Conservation (phyloP, 2,113 vertebrate genomes). For the Malurus melanocephalus region DNA sequence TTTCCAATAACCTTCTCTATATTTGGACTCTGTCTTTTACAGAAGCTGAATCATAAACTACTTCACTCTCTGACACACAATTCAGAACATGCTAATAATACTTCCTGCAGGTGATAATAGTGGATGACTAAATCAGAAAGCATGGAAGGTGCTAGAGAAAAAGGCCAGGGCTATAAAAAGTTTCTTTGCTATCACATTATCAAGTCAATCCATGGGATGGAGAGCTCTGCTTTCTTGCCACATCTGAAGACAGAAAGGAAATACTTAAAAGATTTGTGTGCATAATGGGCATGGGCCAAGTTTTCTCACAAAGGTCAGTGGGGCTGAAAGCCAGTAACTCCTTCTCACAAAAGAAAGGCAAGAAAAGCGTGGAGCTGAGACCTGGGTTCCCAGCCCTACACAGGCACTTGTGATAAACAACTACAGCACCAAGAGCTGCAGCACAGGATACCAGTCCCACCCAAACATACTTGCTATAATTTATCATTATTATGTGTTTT, state of each 20-base stretch:
- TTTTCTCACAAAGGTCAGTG: neutral
- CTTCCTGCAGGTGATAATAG: neutral
- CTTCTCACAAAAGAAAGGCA: neutral
- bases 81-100: neutral
- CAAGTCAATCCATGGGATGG: neutral
- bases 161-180: neutral
- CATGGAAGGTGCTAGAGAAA: neutral
- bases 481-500: neutral
- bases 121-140: neutral
- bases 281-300: neutral
- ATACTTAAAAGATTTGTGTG: neutral
- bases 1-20: conserved; percentile 3
- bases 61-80: neutral
- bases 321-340: neutral
- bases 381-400: neutral
- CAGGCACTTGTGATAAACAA: neutral
- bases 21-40: conserved; percentile 10
- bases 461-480: neutral
- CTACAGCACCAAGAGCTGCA: neutral
- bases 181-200: neutral
- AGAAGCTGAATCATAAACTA: conserved; percentile 15
- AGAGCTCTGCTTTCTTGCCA: neutral
- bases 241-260: neutral
- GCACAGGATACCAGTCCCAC: neutral
- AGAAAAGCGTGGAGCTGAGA: neutral